Evolutionary conservation across 2,113 vertebrate species (phyloP), one percentile per base, ranked within the genome.

Genomic region (Zosterops pallidus): DNA sequence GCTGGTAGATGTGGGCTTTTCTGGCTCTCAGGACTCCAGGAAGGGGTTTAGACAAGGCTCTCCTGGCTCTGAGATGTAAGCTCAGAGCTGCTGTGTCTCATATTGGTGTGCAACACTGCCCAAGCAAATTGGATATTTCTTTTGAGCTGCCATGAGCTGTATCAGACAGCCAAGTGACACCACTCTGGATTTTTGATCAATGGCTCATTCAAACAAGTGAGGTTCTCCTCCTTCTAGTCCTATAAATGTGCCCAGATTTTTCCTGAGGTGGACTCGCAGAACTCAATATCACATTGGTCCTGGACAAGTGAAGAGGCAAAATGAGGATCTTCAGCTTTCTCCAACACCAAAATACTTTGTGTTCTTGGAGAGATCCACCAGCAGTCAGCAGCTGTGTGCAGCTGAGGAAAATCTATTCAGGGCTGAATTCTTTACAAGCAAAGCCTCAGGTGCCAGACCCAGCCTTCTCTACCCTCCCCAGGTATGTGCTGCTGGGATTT

Each of bases 401-500:
- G 49, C 53, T 55, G 44, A 83, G 65, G 57, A 25, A 93, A 95
- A 83, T 76, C 26, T 23, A 80, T 68, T 55, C 63, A 76, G 26
- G 55, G 57, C 35, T 72, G 33, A 65, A 67, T 47, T 33, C 44
- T 86, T 39, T 59, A 70, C n/a, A 65, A 83, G 78, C 18, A 83
- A 56, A 46, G 31, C 33, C 53, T 31, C 24, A 57, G 26, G 5
- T 11, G 4, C 72, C 68, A 74, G 50, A 57, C 15, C 11, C 29
- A 65, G 25, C 9, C 74, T 90, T 33, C 50, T 49, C 23, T 33
- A 14, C 2, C 1, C 25, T 55, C 56, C 63, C 59, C 64, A 92
- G 82, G 75, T 97, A 77, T 92, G 59, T 28, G 25, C 25, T 65
- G 55, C 22, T 86, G 75, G 22, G 31, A 77, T 89, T 95, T 92